Base-by-base conservation (phyloP, 2,888 invertebrate genomes). In the Ornithoptera alexandrae region DNA sequence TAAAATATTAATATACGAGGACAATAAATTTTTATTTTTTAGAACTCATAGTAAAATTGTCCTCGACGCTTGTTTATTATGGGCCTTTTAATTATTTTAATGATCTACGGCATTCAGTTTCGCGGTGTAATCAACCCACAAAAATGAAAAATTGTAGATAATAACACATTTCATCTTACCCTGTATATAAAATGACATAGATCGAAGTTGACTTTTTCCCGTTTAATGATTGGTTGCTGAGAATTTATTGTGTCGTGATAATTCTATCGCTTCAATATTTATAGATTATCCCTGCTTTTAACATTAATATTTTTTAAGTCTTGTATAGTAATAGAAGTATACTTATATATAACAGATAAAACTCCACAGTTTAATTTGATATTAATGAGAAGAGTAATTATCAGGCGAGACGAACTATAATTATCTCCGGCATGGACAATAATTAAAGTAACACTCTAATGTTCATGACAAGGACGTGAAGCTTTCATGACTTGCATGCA, bases 381-480 rank as follows among this genome's bases (percentile, higher is more conserved):
- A 53, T 70, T 70, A 70, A 70, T 64, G 67, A 58, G 63, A 63
- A 60, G 39, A 46, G 67, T 70, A 67, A 67, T 70, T 67, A 67
- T 63, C 57, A 10, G n/a, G 22, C 17, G 30, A 62, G 56, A 62
- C 15, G 63, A 67, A 58, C 36, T 30, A 57, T 62, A 57, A 70
- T 83, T 84, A 83, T 83, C 80, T 81, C 78, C 82, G 79, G 78
- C 78, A 12, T 22, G 77, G 77, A 74, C 77, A 78, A 78, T 83
- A 84, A 86, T 89, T 85, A 88, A 74, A 75, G 82, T 81, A 81
- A 80, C 79, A 66, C 80, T 76, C 79, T 78, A 77, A 75, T 77
- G 78, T 86, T 86, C 84, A 86, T 88, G 85, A 85, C 30, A 30
- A 30, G 0, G 30, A 87, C 84, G 85, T 82, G 84, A 82, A 80